phyloP scores from a whole-genome alignment of 2,113 vertebrate genomes.

The Bubalus kerabau region DNA sequence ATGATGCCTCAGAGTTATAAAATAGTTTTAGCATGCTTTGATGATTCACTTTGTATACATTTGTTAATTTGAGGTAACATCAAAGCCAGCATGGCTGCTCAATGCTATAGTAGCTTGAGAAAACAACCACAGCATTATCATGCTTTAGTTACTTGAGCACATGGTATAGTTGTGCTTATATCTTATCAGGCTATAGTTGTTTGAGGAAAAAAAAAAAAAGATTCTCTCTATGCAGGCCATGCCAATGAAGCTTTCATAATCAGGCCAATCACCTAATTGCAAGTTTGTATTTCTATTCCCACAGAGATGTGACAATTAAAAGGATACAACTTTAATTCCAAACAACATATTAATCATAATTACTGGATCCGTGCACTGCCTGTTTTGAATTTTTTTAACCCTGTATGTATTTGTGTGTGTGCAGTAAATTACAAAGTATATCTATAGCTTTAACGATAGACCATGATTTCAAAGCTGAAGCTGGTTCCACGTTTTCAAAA shows the following conservation, averaged over 20 bases:
- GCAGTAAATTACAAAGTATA: background rate
- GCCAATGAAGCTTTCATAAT: slow-evolving; percentile 52
- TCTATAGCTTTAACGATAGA: background rate
- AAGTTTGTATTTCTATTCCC: slow-evolving; percentile 59
- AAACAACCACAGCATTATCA: background rate
- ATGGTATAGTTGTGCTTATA: background rate
- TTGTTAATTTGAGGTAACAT: background rate
- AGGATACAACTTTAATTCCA: slow-evolving; percentile 60
- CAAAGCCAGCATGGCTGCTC: background rate
- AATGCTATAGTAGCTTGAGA: background rate
- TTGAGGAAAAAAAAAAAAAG: background rate
- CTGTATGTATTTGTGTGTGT: background rate
- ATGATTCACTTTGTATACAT: background rate
- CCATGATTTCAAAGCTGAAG: background rate
- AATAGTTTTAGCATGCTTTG: background rate
- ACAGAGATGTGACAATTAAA: slow-evolving; percentile 65
- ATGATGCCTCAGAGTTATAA: background rate
- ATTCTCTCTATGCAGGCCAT: slow-evolving; percentile 3
- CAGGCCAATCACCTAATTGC: slow-evolving; percentile 60
- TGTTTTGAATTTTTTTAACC: slow-evolving; percentile 45
- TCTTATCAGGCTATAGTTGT: background rate
- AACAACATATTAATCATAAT: slow-evolving; percentile 67
- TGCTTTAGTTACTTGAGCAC: background rate
- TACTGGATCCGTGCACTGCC: background rate
- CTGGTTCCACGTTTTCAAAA: background rate